Evolutionary conservation across 2,797 vertebrate species (phyloP), one percentile per base, ranked within the genome.

Genomic region (Sardinella longiceps): DNA sequence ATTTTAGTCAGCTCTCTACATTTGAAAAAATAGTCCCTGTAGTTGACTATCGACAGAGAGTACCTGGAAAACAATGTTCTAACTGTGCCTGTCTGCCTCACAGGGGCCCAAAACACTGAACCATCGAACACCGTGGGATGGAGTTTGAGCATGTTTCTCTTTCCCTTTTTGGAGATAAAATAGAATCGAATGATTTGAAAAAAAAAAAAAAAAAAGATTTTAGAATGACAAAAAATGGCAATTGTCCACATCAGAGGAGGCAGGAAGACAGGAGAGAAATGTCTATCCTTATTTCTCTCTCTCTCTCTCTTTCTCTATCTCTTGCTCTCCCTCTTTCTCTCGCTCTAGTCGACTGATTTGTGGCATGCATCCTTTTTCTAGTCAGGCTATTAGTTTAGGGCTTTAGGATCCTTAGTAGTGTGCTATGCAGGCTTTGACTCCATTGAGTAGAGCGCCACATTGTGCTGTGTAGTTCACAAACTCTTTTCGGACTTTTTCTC

Each of bases 401-500:
- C 86, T 81, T 85, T 46, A 70, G 56, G 88, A 86, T 86, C 90
- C 84, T 86, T 85, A 86, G 82, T 88, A 89, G 88, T 90, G 89
- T 86, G 87, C 90, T 90, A 90, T 90, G 88, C 90, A 90, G 89
- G 86, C 70, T 88, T 87, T 88, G 82, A 82, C 85, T 89, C 84
- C 50, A 53, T 84, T 83, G 85, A 89, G 90, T 89, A 81, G 87
- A 84, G 82, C 86, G 82, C 82, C 84, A 88, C 84, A 50, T 86
- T 48, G 82, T 77, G 74, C 74, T 88, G 84, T 80, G 30, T 45
- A 56, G 51, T 51, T 23, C 80, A 10, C 51, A 66, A 77, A 14
- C 70, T 48, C 80, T 60, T 82, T 86, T 81, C 12, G 70, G 88
- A 81, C 82, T 88, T 87, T 80, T 50, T 74, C 43, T 83, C 5